phyloP scores from a whole-genome alignment of 2,113 vertebrate species.

The Galemys pyrenaicus region DNA sequence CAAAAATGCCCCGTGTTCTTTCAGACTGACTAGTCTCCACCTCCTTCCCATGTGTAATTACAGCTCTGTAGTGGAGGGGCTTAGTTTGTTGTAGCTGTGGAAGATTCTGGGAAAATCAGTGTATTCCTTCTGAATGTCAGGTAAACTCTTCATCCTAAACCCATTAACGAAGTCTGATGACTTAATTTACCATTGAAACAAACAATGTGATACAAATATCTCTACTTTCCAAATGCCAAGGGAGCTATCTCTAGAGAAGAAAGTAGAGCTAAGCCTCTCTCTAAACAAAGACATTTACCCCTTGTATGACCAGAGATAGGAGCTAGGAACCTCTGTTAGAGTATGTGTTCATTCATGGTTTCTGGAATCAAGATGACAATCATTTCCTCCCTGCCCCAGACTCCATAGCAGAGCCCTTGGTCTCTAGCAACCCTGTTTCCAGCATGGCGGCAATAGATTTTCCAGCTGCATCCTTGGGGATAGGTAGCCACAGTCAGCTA shows the following conservation, averaged over 20 bases:
- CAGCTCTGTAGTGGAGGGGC: not conserved
- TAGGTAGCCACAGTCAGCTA: not conserved
- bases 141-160: not conserved
- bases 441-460: not conserved
- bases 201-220: not conserved
- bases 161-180: constrained; percentile 23
- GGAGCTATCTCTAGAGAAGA: not conserved
- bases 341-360: not conserved
- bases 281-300: not conserved
- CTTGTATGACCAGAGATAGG: not conserved
- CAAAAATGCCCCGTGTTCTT: not conserved
- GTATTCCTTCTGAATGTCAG: not conserved
- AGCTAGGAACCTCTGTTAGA: not conserved
- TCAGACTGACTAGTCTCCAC: not conserved
- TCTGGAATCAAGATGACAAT: not conserved
- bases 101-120: not conserved
- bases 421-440: not conserved
- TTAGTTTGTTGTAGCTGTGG: not conserved
- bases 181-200: constrained; percentile 20
- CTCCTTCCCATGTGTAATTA: not conserved
- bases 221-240: not conserved
- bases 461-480: not conserved
- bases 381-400: not conserved
- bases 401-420: not conserved
- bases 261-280: constrained; percentile 9